Evolutionary conservation across 2,888 invertebrate genomes (phyloP).

Genomic region (Aquatica leii): DNA sequence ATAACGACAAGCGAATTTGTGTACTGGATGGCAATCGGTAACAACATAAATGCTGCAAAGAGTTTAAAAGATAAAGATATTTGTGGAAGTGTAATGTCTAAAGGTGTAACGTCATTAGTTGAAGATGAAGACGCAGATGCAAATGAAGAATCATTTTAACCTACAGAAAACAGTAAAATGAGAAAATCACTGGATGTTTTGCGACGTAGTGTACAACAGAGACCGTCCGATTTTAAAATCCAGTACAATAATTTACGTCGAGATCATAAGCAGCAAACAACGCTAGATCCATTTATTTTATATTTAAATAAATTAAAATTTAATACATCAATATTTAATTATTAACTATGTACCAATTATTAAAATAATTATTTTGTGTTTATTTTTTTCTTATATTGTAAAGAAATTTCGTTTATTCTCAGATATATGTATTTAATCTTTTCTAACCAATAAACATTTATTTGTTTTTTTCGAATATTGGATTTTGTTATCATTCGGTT

Average conservation of each 20-base stretch:
- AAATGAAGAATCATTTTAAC: not conserved
- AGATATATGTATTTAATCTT: no score
- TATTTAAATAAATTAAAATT: no score
- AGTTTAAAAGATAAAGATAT: constrained; percentile 1
- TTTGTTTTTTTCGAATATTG: no score
- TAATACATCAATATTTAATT: no score
- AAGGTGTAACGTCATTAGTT: constrained; percentile 1
- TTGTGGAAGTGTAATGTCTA: constrained; percentile 1
- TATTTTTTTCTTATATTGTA: no score
- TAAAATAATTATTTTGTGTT: no score
- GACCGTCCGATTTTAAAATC: not conserved
- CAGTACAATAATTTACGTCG: constrained; percentile 1
- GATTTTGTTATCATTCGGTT: no score
- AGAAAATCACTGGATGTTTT: constrained; percentile 5
- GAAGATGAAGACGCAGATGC: not conserved
- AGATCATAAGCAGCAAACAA: no score
- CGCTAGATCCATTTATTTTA: no score
- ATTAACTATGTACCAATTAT: no score
- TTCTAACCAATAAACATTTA: no score
- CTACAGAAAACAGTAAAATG: not conserved
- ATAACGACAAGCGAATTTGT: constrained; percentile 1
- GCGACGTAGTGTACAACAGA: not conserved
- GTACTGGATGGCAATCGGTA: constrained; percentile 8
- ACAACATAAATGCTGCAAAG: constrained; percentile 2
- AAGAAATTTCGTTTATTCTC: no score